Evolutionary conservation across 2,888 invertebrate genomes (phyloP).

Genomic region (Acrobasis repandana): DNA sequence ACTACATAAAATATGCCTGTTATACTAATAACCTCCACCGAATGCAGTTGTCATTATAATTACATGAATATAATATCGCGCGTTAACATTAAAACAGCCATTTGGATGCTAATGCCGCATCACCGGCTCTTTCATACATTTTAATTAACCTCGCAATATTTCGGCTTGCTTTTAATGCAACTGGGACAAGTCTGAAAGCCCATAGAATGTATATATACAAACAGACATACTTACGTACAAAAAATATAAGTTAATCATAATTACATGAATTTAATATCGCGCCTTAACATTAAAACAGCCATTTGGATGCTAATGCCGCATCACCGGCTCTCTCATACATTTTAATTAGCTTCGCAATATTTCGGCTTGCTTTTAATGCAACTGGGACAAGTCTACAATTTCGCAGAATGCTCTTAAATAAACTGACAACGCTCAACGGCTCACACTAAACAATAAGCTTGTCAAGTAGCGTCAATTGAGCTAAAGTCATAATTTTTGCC

Average conservation of each 20-base stretch:
- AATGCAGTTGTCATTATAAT: background rate
- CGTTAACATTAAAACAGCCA: slow-evolving; percentile 14
- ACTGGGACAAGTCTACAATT: background rate
- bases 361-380: slow-evolving; percentile 6
- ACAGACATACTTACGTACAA: too few relatives aligned
- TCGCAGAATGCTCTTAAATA: too few relatives aligned
- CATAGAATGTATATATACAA: too few relatives aligned
- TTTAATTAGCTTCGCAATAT: slow-evolving; percentile 11
- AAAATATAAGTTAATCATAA: background rate
- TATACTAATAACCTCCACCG: background rate
- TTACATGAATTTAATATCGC: slow-evolving; percentile 15
- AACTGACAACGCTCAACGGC: too few relatives aligned
- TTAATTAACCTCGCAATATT: slow-evolving; percentile 11
- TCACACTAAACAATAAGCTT: too few relatives aligned
- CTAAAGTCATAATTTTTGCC: too few relatives aligned
- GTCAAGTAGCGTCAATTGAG: too few relatives aligned
- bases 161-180: slow-evolving; percentile 7
- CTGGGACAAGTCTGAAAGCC: too few relatives aligned
- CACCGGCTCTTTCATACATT: slow-evolving; percentile 16
- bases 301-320: slow-evolving; percentile 12
- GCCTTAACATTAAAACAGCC: slow-evolving; percentile 8
- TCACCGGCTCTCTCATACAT: slow-evolving; percentile 17
- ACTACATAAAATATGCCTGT: too few relatives aligned
- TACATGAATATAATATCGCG: slow-evolving; percentile 15
- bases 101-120: slow-evolving; percentile 16